Evolutionary conservation across 1,140 invertebrate genomes (phyloP).

Genomic region (Aphidius ervi): DNA sequence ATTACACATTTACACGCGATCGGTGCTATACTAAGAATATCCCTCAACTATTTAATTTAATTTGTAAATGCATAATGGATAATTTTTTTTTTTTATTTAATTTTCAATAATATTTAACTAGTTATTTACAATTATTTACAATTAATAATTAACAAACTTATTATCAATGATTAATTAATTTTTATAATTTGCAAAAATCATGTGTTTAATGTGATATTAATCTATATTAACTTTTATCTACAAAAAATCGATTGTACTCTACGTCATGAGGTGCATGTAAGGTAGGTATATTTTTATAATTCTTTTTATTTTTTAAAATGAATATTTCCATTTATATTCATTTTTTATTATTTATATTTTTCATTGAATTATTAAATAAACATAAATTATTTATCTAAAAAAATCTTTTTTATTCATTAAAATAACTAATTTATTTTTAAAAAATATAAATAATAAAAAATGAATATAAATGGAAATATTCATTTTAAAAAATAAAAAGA

Average conservation of each 20-base stretch:
- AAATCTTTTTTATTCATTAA: no score
- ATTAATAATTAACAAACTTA: neutral
- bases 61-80: neutral
- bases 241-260: conserved; percentile 43
- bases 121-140: neutral
- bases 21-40: conserved; percentile 6
- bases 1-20: conserved; percentile 7
- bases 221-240: conserved; percentile 2
- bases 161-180: conserved; percentile 2
- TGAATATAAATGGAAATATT: neutral
- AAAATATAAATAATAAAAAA: conserved; percentile 3
- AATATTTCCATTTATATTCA: no score
- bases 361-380: no score
- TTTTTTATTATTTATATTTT: no score
- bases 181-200: neutral
- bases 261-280: conserved; percentile 42
- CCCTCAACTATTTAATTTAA: neutral
- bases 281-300: conserved; percentile 25
- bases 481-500: conserved; percentile 7
- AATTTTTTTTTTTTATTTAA: no score
- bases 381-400: no score
- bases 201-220: no score
- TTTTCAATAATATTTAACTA: no score
- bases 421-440: no score
- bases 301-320: no score